These are phyloP conservation scores for Aphidius ervi DNA, from an alignment of 1,140 invertebrate genomes.

Conservation along the genomic window DNA sequence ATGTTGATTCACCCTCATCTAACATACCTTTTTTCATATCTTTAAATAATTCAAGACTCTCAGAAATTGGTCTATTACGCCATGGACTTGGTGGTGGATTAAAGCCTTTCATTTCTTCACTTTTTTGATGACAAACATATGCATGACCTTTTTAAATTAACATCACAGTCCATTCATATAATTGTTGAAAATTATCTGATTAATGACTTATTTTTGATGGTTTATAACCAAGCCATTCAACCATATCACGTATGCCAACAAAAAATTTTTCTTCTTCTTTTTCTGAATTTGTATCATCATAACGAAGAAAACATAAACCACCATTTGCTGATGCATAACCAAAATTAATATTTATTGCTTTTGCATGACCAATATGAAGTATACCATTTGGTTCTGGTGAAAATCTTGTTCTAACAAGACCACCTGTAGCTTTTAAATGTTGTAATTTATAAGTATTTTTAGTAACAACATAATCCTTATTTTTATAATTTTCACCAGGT, in stretches of 20 bases:
- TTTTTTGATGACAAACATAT: slow-evolving; percentile 96
- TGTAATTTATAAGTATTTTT: slow-evolving; percentile 79
- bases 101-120: slow-evolving; percentile 94
- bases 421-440: slow-evolving; percentile 81
- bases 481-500: slow-evolving; percentile 97
- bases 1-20: slow-evolving; percentile 92
- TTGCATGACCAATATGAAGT: slow-evolving; percentile 98
- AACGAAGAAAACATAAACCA: slow-evolving; percentile 88
- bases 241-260: slow-evolving; percentile 90
- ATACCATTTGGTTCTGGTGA: slow-evolving; percentile 99
- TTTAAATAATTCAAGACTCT: slow-evolving; percentile 89
- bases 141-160: slow-evolving; percentile 86
- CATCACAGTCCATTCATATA: slow-evolving; percentile 88
- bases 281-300: slow-evolving; percentile 99
- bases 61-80: slow-evolving; percentile 84
- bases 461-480: slow-evolving; percentile 96
- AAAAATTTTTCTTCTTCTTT: slow-evolving; percentile 99
- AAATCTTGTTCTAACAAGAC: slow-evolving; percentile 87
- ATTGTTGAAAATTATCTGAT: slow-evolving; percentile 94
- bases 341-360: slow-evolving; percentile 99
- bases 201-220: slow-evolving; percentile 93
- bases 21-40: slow-evolving; percentile 98
- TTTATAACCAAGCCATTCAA: slow-evolving; percentile 94
- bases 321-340: slow-evolving; percentile 82
- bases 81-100: slow-evolving; percentile 92